Evolutionary conservation across 2,113 vertebrate genomes (phyloP), one percentile per base, ranked within the genome.

Genomic region (Cacatua alba): DNA sequence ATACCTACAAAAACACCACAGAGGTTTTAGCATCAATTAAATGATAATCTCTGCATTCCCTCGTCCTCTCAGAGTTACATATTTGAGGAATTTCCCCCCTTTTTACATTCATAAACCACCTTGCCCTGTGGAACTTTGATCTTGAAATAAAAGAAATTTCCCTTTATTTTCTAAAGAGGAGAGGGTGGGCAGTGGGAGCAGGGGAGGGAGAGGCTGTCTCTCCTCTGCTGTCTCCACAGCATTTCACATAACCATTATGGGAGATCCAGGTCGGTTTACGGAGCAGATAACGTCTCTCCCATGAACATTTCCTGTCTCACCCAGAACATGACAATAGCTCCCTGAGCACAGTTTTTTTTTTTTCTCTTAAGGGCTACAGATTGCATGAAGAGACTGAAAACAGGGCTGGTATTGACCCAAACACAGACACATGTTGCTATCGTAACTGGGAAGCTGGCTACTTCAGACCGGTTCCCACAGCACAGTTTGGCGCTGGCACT

Each of bases 1-100:
- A 98, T 98, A 99, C 98, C 99, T 99, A 97, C 70, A 96, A 96
- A 96, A 97, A 96, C 23, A 91, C 57, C 83, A 76, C 0, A 0
- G 39, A 94, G 52, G 28, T 86, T 95, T 90, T 48, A 68, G 68
- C 1, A 14, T 37, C 82, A 79, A 23, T 79, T 63, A 49, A 92
- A 39, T 2, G 0, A 68, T 37, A n/a, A 63, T 82, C 31, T 79
- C 39, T 55, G 26, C 1, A 0, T 53, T 76, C 31, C 72, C 35
- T 44, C 17, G 0, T 72, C 48, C 41, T 71, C 62, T 63, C 35
- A 35, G 10, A 70, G 76, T 85, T 69, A 88, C n/a, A 80, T 7
- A 44, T 63, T 33, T 43, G 67, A 63, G 70, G 17, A 25, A 70
- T 21, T 52, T 51, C 18, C 18, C 71, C 25, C 24, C 31, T 88